These are phyloP conservation scores for Nymphalis polychloros DNA, from an alignment of 2,888 invertebrate species.

Conservation along the genomic window DNA sequence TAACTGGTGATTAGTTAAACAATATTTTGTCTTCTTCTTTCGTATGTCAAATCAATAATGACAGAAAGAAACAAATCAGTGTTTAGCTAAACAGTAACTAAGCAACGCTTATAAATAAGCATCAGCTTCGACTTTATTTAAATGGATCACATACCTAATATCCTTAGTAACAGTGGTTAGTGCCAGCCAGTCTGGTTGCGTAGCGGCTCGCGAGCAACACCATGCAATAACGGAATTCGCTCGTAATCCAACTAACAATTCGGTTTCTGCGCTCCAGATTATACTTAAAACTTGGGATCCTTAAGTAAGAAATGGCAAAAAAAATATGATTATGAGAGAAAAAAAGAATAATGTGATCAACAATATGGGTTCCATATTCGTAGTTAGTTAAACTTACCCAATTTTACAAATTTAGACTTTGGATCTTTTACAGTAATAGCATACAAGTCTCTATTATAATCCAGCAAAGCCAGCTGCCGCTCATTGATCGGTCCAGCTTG, in stretches of 20 bases:
- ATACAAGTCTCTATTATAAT: constrained; percentile 93
- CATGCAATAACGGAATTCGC: constrained; percentile 72
- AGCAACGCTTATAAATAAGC: too few species aligned
- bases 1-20: too few species aligned
- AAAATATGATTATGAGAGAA: neutral
- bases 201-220: constrained; percentile 71
- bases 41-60: too few species aligned
- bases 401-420: constrained; percentile 85
- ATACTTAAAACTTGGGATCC: constrained; percentile 75
- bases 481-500: constrained; percentile 90
- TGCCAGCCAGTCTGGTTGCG: constrained; percentile 69
- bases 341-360: neutral
- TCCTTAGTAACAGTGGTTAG: constrained; percentile 73
- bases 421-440: constrained; percentile 87
- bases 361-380: neutral
- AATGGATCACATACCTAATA: constrained; percentile 51
- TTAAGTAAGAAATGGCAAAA: constrained; percentile 33
- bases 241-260: constrained; percentile 70
- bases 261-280: constrained; percentile 74
- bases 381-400: constrained; percentile 77
- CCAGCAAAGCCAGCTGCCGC: constrained; percentile 92
- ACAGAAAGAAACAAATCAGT: too few species aligned
- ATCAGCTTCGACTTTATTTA: too few species aligned
- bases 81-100: too few species aligned
- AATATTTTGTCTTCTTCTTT: too few species aligned